Percentiles rank a stretch among this genome's conserved stretches.
Conservation (phyloP, 2,113 vertebrate species). For the Microtus richardsoni region DNA sequence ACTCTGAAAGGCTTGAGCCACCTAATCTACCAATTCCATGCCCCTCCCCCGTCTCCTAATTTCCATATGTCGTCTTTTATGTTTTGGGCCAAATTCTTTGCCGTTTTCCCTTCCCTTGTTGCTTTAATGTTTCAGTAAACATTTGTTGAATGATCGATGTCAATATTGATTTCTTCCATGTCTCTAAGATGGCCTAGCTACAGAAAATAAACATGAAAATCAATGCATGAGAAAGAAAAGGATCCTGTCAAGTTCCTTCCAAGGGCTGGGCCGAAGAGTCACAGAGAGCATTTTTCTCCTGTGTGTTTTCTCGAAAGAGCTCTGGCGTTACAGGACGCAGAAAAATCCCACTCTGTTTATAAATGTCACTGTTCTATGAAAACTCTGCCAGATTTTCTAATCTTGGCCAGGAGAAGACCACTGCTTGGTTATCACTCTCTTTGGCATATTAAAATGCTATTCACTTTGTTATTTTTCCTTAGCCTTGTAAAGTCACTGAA, state of each 20-base stretch:
- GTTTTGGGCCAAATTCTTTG: background rate
- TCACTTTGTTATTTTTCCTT: background rate
- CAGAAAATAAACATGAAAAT: constrained; percentile 12
- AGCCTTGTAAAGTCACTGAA: background rate
- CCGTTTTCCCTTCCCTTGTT: background rate
- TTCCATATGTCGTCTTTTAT: background rate
- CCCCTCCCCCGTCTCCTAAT: background rate
- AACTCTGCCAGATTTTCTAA: background rate
- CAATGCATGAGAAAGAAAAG: background rate
- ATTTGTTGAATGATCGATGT: constrained; percentile 39
- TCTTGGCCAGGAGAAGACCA: background rate
- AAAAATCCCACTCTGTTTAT: background rate
- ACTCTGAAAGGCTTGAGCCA: background rate
- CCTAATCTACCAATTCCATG: background rate
- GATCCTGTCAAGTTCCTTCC: background rate
- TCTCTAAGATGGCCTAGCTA: constrained; percentile 2
- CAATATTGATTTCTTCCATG: constrained; percentile 40
- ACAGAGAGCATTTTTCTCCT: background rate
- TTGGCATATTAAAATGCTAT: background rate
- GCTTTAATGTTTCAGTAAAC: constrained; percentile 37
- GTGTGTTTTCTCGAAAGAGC: background rate
- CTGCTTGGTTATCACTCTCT: background rate
- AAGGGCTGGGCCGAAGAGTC: background rate
- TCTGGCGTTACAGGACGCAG: background rate
- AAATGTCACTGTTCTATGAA: background rate